phyloP scores from a whole-genome alignment of 1,140 invertebrate species.

The Ooceraea biroi region DNA sequence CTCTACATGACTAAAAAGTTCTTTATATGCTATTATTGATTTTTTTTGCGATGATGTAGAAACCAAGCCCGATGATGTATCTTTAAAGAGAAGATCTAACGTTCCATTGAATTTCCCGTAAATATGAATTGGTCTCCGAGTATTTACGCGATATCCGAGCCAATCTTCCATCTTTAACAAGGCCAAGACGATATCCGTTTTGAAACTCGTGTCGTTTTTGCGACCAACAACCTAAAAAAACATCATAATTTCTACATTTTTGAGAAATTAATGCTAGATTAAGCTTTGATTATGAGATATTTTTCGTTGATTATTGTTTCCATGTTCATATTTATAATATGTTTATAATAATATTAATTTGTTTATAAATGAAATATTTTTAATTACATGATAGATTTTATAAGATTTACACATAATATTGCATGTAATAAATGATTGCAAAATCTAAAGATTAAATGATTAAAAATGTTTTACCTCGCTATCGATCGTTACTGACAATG shows the following conservation, averaged over 20 bases:
- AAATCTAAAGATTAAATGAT: slow-evolving; percentile 9
- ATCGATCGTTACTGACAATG: slow-evolving; percentile 87
- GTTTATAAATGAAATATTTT: no score
- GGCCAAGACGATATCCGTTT: slow-evolving; percentile 81
- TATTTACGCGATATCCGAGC: slow-evolving; percentile 80
- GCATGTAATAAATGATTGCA: no score
- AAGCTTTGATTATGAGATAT: background rate
- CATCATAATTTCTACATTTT: slow-evolving; percentile 54
- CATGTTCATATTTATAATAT: background rate
- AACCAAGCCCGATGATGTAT: slow-evolving; percentile 86
- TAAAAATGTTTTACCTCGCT: slow-evolving; percentile 85
- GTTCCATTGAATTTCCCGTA: slow-evolving; percentile 85
- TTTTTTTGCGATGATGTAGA: slow-evolving; percentile 76
- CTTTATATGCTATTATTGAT: slow-evolving; percentile 79
- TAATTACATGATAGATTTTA: no score
- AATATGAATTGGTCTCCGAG: slow-evolving; percentile 80
- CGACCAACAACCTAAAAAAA: slow-evolving; percentile 82
- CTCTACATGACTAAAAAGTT: slow-evolving; percentile 82
- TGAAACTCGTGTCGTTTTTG: slow-evolving; percentile 77
- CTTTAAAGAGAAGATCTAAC: slow-evolving; percentile 87
- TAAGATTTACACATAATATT: no score
- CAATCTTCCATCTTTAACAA: slow-evolving; percentile 87
- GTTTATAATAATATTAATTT: no score
- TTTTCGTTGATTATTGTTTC: background rate
- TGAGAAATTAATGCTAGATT: slow-evolving; percentile 40